Conservation (phyloP, 2,888 invertebrate species). For the Metalampra italica region DNA sequence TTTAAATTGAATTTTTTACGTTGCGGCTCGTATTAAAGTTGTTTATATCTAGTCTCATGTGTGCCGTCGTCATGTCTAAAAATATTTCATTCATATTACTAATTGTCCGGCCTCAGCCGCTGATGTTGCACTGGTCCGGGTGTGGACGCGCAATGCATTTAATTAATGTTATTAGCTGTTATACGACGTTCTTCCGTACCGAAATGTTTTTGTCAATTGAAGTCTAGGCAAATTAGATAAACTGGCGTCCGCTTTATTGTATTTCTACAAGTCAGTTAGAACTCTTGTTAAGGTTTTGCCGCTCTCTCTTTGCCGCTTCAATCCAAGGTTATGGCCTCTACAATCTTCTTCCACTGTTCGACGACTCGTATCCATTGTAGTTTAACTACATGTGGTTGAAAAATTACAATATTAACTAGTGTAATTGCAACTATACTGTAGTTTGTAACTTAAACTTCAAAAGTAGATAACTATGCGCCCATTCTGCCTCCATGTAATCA, state of each 20-base stretch:
- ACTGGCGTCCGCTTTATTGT: too few species aligned
- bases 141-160: slow-evolving; percentile 31
- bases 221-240: background rate
- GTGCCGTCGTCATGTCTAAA: slow-evolving; percentile 32
- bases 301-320: too few species aligned
- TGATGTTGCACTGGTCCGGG: slow-evolving; percentile 27
- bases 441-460: too few species aligned
- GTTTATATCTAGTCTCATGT: background rate
- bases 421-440: too few species aligned
- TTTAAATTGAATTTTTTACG: background rate
- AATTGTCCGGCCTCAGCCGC: slow-evolving; percentile 27
- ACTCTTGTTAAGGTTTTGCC: too few species aligned
- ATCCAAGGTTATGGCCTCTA: too few species aligned
- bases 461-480: background rate
- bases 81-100: slow-evolving; percentile 38
- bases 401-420: too few species aligned
- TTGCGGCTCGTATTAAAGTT: background rate
- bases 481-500: too few species aligned
- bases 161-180: slow-evolving; percentile 47
- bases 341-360: too few species aligned
- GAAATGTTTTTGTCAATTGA: slow-evolving; percentile 11
- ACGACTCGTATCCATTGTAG: too few species aligned
- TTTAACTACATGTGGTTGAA: too few species aligned
- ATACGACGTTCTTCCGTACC: slow-evolving; percentile 31
- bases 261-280: too few species aligned